Conservation (phyloP, 2,888 invertebrate species). For the Xestoiulus laeticollis region DNA sequence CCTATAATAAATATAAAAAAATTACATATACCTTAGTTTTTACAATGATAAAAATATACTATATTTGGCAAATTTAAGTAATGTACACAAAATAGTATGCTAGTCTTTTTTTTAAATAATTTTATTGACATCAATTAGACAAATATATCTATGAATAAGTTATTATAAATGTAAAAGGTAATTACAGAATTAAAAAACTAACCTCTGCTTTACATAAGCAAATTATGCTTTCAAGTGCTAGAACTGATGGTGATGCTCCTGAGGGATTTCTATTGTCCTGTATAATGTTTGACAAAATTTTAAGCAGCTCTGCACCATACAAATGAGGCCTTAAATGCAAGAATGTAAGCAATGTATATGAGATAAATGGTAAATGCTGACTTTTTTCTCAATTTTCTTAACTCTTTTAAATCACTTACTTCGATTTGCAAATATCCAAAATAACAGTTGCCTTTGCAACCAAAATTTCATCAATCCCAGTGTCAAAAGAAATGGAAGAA, state of each 20-base stretch:
- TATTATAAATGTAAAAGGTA: background rate
- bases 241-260: background rate
- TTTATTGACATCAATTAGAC: too few relatives aligned
- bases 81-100: too few relatives aligned
- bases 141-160: background rate
- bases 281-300: slow-evolving; percentile 14
- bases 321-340: background rate
- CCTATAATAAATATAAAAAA: too few relatives aligned
- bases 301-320: background rate
- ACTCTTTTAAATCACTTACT: background rate
- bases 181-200: background rate
- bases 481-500: background rate
- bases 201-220: background rate
- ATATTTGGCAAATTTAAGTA: too few relatives aligned
- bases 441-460: background rate
- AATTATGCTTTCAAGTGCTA: background rate
- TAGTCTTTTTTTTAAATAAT: too few relatives aligned
- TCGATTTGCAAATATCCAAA: slow-evolving; percentile 9
- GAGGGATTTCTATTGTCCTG: background rate
- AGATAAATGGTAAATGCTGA: too few relatives aligned
- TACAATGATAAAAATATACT: too few relatives aligned
- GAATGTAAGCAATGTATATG: background rate
- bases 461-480: slow-evolving; percentile 8
- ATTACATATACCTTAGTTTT: too few relatives aligned
- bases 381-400: background rate